A percentile compares a stretch with the other conserved stretches of the same genome.
Evolutionary conservation across 2,888 invertebrate species (phyloP).

Genomic region (Hanleya hanleyi): DNA sequence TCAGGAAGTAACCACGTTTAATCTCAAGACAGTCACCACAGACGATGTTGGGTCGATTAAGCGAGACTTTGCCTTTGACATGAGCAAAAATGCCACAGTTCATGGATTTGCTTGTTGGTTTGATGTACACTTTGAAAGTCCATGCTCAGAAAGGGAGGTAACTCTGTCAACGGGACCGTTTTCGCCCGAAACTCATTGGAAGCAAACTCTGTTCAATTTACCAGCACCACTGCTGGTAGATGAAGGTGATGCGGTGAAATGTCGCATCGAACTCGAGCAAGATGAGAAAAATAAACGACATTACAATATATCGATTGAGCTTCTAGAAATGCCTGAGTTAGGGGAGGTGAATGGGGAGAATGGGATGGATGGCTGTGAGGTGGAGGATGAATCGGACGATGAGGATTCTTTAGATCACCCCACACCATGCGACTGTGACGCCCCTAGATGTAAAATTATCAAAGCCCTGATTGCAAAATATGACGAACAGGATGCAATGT

Average conservation of each 20-base stretch:
- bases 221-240: constrained; percentile 82
- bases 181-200: constrained; percentile 90
- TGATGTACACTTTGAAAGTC: constrained; percentile 60
- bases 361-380: neutral
- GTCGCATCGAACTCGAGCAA: constrained; percentile 52
- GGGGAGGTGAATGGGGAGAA: neutral
- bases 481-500: constrained; percentile 54
- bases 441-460: constrained; percentile 56
- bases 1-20: constrained; percentile 52
- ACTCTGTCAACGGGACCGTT: constrained; percentile 87
- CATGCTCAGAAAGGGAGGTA: constrained; percentile 72
- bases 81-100: constrained; percentile 50
- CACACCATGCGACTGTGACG: constrained; percentile 61
- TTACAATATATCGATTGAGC: constrained; percentile 61
- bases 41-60: constrained; percentile 53
- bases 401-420: constrained; percentile 52
- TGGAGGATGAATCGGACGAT: constrained; percentile 32
- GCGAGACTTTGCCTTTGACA: constrained; percentile 51
- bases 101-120: constrained; percentile 72
- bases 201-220: constrained; percentile 92
- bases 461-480: constrained; percentile 61
- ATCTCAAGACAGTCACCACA: constrained; percentile 57
- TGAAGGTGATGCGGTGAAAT: constrained; percentile 76
- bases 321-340: constrained; percentile 32
- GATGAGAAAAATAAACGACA: constrained; percentile 52